phyloP scores from a whole-genome alignment of 2,113 vertebrate genomes.

The Ivindomyrus marchei region DNA sequence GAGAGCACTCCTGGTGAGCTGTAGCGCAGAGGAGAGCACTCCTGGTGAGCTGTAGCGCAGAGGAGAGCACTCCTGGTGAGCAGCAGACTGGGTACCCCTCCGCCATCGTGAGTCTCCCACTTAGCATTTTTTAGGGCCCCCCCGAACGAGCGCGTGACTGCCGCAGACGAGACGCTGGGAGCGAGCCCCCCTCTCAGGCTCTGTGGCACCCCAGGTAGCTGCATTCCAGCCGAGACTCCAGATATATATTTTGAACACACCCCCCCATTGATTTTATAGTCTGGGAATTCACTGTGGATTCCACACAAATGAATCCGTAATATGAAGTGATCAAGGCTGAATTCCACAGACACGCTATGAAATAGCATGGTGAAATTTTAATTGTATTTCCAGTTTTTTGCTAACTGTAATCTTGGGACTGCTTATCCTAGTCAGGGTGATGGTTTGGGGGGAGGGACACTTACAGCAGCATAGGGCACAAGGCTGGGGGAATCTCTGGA shows the following conservation, averaged over 20 bases:
- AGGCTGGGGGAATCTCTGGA: not conserved
- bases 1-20: not conserved
- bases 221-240: constrained; percentile 4
- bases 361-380: not conserved
- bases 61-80: not conserved
- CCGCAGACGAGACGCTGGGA: not conserved
- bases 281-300: constrained; percentile 14
- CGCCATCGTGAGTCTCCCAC: not conserved
- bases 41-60: not conserved
- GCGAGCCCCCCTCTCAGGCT: not conserved
- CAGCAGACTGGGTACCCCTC: not conserved
- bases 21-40: not conserved
- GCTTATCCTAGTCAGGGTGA: not conserved
- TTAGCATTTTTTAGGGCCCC: not conserved
- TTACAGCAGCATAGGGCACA: not conserved
- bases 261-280: not conserved
- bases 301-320: constrained; percentile 23
- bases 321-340: not conserved
- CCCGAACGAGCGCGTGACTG: constrained; percentile 2
- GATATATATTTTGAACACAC: not conserved
- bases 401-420: not conserved
- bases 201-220: not conserved
- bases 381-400: not conserved
- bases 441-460: not conserved
- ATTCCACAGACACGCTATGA: not conserved